Evolutionary conservation across 2,113 vertebrate species (phyloP), one percentile per base, ranked within the genome.

Genomic region (Labeo rohita): DNA sequence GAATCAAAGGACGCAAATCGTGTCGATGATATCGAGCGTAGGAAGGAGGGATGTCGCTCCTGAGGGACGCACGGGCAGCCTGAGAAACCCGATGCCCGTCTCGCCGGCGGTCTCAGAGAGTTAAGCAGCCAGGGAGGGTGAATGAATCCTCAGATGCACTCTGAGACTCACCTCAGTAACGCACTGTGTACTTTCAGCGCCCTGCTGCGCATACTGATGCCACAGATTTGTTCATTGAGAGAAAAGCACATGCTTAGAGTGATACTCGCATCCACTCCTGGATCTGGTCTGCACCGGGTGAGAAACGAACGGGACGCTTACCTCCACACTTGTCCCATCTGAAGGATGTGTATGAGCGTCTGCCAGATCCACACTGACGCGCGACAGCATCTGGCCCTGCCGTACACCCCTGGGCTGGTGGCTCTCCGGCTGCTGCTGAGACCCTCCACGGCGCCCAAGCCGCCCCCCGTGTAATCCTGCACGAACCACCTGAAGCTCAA

Each of bases 401-500:
- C 94, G 87, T 90, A 93, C 81, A 92, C 92, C 87, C 89, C 93
- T 86, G 92, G 59, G 88, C 4, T 88, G 63, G 94, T 93, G 91
- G 90, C 95, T 94, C 94, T 96, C 87, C 96, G 96, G 94, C 96
- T 94, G 61, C 92, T 94, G 61, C 93, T 98, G 90, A 99, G 96
- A 90, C 98, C 98, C 95, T 98, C 97, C 96, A 99, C 97, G 91
- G 96, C 96, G 88, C 96, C 97, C 94, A 98, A 95, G 88, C 97
- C 97, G 77, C 96, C 97, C 81, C 96, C 97, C 61, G 96, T 97
- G 96, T 95, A 99, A 96, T 99, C 97, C 95, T 98, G 97, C 95
- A 98, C 97, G 94, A 99, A 99, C 98, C 98, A 99, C 94, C 97
- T 97, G 96, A 99, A 99, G 96, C 98, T 99, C 93, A 99, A 95